Base-by-base conservation (phyloP, 2,113 vertebrate genomes). In the Chroicocephalus ridibundus region DNA sequence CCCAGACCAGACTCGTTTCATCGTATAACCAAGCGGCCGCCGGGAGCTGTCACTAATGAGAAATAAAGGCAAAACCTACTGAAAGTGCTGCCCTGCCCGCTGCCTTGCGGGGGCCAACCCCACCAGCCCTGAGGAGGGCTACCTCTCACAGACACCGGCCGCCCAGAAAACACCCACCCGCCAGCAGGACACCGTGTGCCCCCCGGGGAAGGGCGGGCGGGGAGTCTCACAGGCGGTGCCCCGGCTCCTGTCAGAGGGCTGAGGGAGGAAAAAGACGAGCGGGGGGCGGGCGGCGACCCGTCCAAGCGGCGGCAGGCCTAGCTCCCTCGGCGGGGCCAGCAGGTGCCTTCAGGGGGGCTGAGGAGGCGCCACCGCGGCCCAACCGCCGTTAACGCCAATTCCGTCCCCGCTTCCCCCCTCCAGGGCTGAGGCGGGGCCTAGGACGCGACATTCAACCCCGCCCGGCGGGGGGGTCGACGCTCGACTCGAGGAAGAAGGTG, bases 31-130 rank as follows among this genome's bases (percentile, higher is more conserved):
- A 2, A 5, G 68, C 10, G 32, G 57, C 66, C 18, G 18, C 21
- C 34, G 4, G 55, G 4, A 34, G 40, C 68, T 15, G 24, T 3
- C 91, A n/a, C 20, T 24, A 1, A 13, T 0, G 9, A 1, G 18
- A 18, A 18, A 34, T 19, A 36, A 10, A 16, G 12, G 29, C 44
- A 7, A 44, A 57, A 20, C 34, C 80, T 57, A 3, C 40, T 1
- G 40, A 55, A 26, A 20, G 6, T 0, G 29, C 86, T 5, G 55
- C 92, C 72, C 62, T 12, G 57, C 27, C 58, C 55, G 42, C 57
- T 1, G 57, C 17, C 52, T 29, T 2, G 27, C 60, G 2, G 19
- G 19, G 47, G 18, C 52, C 52, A 6, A 51, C 22, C 34, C 19
- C 68, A 3, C 15, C 34, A 9, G 29, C 34, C 19, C 65, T 1